These are phyloP conservation scores for Torymus auratus DNA, from an alignment of 2,888 invertebrate species.

Conservation along the genomic window DNA sequence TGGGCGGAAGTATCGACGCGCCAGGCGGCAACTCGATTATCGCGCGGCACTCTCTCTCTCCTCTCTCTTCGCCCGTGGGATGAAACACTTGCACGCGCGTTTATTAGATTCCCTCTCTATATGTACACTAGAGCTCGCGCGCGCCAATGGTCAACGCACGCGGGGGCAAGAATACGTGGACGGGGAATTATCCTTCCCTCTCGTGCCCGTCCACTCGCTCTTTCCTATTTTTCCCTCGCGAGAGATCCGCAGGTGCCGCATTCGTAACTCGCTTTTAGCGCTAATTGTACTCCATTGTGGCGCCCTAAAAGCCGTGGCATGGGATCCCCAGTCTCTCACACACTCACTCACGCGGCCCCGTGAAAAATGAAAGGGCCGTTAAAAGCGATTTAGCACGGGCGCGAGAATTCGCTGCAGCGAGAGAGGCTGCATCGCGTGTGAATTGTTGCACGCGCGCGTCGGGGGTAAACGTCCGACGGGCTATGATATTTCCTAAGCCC, in stretches of 20 bases:
- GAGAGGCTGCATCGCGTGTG: background rate
- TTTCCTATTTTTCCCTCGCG: background rate
- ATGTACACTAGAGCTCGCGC: background rate
- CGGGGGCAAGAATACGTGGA: background rate
- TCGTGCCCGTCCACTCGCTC: background rate
- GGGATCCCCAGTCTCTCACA: constrained; percentile 17
- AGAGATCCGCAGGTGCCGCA: constrained; percentile 42
- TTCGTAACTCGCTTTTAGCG: constrained; percentile 54
- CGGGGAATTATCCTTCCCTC: constrained; percentile 37
- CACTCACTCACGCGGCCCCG: background rate
- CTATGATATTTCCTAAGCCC: constrained; percentile 36
- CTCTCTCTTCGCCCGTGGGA: background rate
- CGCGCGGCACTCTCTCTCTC: constrained; percentile 10
- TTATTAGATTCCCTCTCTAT: constrained; percentile 43
- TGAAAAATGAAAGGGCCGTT: constrained; percentile 49
- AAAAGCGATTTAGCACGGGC: constrained; percentile 48
- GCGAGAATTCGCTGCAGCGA: background rate
- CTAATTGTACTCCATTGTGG: constrained; percentile 57
- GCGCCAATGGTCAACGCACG: background rate
- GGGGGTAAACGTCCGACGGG: constrained; percentile 26
- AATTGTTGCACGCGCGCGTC: constrained; percentile 6
- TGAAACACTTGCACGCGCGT: constrained; percentile 25
- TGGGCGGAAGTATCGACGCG: constrained; percentile 35
- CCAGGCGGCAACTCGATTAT: constrained; percentile 47
- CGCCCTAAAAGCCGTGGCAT: constrained; percentile 44